These are phyloP conservation scores for Parasteatoda lunata DNA, from an alignment of 2,888 invertebrate species.

Conservation along the genomic window DNA sequence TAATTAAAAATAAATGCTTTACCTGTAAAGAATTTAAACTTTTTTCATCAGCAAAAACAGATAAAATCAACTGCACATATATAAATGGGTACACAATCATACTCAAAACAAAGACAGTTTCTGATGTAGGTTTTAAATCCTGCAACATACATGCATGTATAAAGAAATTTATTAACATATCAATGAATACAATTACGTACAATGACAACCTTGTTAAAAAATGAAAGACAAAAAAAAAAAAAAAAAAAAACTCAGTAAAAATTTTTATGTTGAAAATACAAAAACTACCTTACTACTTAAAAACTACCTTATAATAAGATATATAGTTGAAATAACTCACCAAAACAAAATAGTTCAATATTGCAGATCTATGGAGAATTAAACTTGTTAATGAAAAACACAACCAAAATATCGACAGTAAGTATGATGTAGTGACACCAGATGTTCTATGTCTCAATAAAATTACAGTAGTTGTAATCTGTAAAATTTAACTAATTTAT, in stretches of 20 bases:
- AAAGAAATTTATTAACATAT: no score
- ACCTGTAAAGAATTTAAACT: slow-evolving; percentile 16
- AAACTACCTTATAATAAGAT: no score
- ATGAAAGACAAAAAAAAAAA: no score
- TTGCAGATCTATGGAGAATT: slow-evolving; percentile 28
- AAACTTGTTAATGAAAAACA: slow-evolving; percentile 9
- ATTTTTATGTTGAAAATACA: no score
- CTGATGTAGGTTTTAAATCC: slow-evolving; percentile 15
- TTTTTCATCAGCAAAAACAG: slow-evolving; percentile 33
- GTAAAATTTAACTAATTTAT: neutral
- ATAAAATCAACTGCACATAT: slow-evolving; percentile 29
- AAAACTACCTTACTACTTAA: no score
- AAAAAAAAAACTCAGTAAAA: no score
- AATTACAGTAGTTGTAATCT: slow-evolving; percentile 14
- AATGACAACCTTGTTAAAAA: no score
- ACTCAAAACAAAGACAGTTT: slow-evolving; percentile 11
- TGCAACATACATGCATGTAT: neutral
- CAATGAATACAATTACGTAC: no score
- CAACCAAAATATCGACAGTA: slow-evolving; percentile 32
- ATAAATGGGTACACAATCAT: slow-evolving; percentile 29
- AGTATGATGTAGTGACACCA: slow-evolving; percentile 27
- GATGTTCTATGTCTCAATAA: slow-evolving; percentile 4
- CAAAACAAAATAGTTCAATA: slow-evolving; percentile 18
- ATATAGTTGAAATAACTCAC: slow-evolving; percentile 19
- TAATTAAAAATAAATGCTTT: neutral